A percentile compares a stretch with the other conserved stretches of the same genome.
phyloP scores from a whole-genome alignment of 2,888 invertebrate species.

The Cordilura impudica region DNA sequence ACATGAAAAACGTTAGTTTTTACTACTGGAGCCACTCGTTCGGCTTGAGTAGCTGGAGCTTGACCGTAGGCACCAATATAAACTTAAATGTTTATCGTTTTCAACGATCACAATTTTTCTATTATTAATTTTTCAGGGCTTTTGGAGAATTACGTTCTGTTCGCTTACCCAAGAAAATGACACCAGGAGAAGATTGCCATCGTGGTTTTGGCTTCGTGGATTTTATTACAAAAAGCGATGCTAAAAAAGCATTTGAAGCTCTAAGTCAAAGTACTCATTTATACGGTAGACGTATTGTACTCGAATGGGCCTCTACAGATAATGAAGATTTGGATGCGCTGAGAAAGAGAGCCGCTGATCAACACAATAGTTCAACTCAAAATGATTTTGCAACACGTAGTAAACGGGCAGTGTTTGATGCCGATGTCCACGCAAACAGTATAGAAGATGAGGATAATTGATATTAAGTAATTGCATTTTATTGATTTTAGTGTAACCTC shows the following conservation, averaged over 20 bases:
- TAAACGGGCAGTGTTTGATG: slow-evolving; percentile 78
- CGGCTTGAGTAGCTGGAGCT: too few relatives aligned
- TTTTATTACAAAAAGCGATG: slow-evolving; percentile 91
- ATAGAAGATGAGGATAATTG: slow-evolving; percentile 62
- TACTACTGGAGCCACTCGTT: too few relatives aligned
- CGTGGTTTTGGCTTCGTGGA: slow-evolving; percentile 99
- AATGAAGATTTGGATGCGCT: slow-evolving; percentile 88
- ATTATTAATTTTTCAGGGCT: slow-evolving; percentile 80
- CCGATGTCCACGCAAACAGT: slow-evolving; percentile 62
- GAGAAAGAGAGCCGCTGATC: slow-evolving; percentile 90
- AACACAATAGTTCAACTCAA: slow-evolving; percentile 78
- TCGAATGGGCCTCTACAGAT: slow-evolving; percentile 90
- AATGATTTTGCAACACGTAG: slow-evolving; percentile 73
- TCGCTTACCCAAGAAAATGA: slow-evolving; percentile 92
- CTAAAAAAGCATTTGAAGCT: slow-evolving; percentile 95
- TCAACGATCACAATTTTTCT: too few relatives aligned
- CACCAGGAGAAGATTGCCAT: slow-evolving; percentile 84
- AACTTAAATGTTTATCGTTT: too few relatives aligned
- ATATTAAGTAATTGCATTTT: too few relatives aligned
- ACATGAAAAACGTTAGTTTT: too few relatives aligned
- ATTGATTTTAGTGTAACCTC: too few relatives aligned
- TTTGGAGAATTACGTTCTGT: slow-evolving; percentile 96
- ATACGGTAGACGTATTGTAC: slow-evolving; percentile 94
- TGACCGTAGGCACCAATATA: too few relatives aligned
- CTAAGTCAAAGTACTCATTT: slow-evolving; percentile 98